Evolutionary conservation across 2,113 vertebrate genomes (phyloP).

Genomic region (Martes martes): DNA sequence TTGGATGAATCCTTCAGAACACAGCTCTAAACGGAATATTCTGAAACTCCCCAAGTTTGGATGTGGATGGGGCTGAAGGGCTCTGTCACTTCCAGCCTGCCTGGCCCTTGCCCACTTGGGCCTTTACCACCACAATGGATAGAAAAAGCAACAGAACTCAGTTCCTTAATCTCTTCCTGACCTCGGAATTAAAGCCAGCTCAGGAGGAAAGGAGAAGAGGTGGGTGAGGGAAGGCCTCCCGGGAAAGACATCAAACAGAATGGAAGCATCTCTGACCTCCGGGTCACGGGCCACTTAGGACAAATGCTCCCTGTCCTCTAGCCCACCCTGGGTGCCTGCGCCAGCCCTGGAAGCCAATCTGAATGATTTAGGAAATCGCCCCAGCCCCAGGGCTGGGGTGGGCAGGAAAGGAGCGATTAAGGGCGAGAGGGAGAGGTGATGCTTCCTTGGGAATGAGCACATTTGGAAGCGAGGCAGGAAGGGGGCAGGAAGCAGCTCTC

Average conservation of each 20-base stretch:
- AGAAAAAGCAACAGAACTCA: neutral
- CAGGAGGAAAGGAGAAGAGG: neutral
- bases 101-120: neutral
- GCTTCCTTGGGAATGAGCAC: conserved; percentile 85
- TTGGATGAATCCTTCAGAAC: neutral
- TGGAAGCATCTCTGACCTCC: conserved; percentile 63
- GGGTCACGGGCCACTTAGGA: conserved; percentile 67
- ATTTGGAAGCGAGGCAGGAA: conserved; percentile 77
- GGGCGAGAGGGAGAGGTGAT: conserved; percentile 86
- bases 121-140: neutral
- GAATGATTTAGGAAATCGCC: conserved; percentile 80
- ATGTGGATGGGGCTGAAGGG: neutral
- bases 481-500: conserved; percentile 85
- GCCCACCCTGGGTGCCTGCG: conserved; percentile 73
- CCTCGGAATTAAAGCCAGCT: conserved; percentile 9
- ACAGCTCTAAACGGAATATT: neutral
- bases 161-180: neutral
- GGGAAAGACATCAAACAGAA: conserved; percentile 62
- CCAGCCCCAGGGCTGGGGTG: conserved; percentile 81
- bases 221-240: neutral
- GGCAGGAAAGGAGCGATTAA: conserved; percentile 90
- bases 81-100: neutral
- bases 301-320: conserved; percentile 50
- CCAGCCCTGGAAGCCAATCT: conserved; percentile 71
- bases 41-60: neutral